Evolutionary conservation across 2,797 vertebrate species (phyloP), one percentile per base, ranked within the genome.

Genomic region (Acanthopagrus latus): DNA sequence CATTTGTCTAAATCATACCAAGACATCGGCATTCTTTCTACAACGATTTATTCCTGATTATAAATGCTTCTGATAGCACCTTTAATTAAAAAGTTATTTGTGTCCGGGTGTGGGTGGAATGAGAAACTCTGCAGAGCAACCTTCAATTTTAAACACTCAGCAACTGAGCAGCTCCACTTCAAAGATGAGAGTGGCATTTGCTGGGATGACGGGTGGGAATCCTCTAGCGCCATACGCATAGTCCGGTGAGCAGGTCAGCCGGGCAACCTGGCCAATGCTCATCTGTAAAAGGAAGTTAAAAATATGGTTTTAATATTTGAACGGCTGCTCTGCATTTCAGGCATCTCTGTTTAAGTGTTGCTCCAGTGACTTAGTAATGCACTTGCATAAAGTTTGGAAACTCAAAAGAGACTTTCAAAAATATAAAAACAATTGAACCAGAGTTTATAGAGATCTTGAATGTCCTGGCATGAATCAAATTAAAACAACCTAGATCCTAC

Each of bases 241-340:
- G 84, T 97, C 97, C 29, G 97, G 96, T 0, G 97, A 94, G 91
- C 97, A 97, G 77, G 93, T 97, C 95, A 98, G 86, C 87, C 66
- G 96, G 56, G 96, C 96, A 82, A 94, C 51, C 87, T 98, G 91
- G 25, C 97, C 97, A 10, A 96, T 64, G 0, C 94, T 97, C 97
- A 98, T 98, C 97, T 98, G 83, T 48, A 48, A 47, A 47, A 78
- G 21, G 18, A 5, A 12, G 20, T 7, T 11, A 71, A 67, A 27
- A 63, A 7, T 17, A 8, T 17, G 9, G 33, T 33, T 18, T 5
- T 1, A 29, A 46, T 27, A 57, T 0, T 33, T 38, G 5, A 74
- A 5, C 25, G 29, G 17, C 3, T 23, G 12, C 17, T 2, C 8
- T 10, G 20, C n/a, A n/a, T 54, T 50, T 33, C 1, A 4, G 6